Percentiles rank a stretch among this genome's conserved stretches.
Conservation (phyloP, 1,140 invertebrate species). For the Leptopilina clavipes region DNA sequence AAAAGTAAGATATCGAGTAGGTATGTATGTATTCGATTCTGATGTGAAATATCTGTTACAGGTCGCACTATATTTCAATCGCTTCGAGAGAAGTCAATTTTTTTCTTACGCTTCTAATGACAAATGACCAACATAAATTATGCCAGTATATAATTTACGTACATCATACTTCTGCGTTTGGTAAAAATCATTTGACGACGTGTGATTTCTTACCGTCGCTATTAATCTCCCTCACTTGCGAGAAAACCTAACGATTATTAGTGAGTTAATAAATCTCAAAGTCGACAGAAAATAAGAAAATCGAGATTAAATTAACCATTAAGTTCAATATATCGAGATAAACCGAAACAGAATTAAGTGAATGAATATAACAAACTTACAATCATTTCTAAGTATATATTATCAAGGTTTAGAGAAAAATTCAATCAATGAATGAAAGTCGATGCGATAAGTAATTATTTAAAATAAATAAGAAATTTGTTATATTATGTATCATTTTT, state of each 20-base stretch:
- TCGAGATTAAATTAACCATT: not conserved
- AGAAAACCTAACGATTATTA: conserved; percentile 21
- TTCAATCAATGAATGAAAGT: too few relatives aligned
- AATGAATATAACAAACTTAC: too few relatives aligned
- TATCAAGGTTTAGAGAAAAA: too few relatives aligned
- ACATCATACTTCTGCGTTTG: conserved; percentile 13
- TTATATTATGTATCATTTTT: too few relatives aligned
- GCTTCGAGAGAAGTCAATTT: not conserved
- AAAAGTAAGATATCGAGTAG: conserved; percentile 1
- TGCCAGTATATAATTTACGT: conserved; percentile 22
- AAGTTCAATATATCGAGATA: not conserved
- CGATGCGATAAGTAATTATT: too few relatives aligned
- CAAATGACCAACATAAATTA: conserved; percentile 32
- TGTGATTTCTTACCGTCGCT: conserved; percentile 26
- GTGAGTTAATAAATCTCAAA: conserved; percentile 6
- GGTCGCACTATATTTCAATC: conserved; percentile 23
- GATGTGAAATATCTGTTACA: not conserved
- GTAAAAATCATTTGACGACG: conserved; percentile 22
- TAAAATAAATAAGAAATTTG: too few relatives aligned
- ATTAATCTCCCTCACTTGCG: conserved; percentile 14
- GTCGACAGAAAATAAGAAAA: not conserved
- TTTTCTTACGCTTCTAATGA: conserved; percentile 2
- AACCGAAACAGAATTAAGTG: not conserved
- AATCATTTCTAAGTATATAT: too few relatives aligned
- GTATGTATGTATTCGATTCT: not conserved